These are phyloP conservation scores for Opisthocomus hoazin DNA, from an alignment of 2,113 vertebrate species.

Conservation along the genomic window DNA sequence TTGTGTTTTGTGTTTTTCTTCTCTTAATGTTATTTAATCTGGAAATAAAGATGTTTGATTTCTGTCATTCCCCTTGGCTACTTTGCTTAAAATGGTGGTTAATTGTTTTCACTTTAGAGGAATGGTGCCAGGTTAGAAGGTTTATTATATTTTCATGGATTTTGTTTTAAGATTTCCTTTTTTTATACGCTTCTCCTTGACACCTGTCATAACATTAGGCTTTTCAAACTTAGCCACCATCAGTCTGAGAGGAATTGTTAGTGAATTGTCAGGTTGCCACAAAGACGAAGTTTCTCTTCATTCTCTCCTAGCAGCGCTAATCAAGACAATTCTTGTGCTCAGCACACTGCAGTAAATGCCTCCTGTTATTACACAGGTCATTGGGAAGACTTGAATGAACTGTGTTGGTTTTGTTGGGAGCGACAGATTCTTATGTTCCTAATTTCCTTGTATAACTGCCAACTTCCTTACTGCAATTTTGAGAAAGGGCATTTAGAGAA, in stretches of 20 bases:
- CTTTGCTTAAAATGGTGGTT: conserved; percentile 15
- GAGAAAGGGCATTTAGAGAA: background rate
- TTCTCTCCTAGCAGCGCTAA: background rate
- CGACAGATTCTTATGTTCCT: background rate
- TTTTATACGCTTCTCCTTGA: background rate
- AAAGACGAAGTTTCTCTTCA: background rate
- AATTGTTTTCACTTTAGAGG: conserved; percentile 31
- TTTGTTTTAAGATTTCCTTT: background rate
- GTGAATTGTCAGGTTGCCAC: background rate
- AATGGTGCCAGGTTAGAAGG: background rate
- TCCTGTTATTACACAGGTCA: background rate
- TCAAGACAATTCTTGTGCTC: background rate
- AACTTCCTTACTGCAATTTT: background rate
- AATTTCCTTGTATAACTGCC: background rate
- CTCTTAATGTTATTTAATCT: conserved; percentile 41
- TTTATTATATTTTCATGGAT: background rate
- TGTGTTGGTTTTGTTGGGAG: background rate
- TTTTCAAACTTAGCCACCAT: conserved; percentile 9
- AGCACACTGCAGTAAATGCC: background rate
- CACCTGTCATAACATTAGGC: background rate
- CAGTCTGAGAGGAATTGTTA: background rate
- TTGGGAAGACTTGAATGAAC: background rate
- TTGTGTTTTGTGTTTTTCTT: conserved; percentile 25
- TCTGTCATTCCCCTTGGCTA: conserved; percentile 34
- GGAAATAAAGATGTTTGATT: conserved; percentile 57